phyloP scores from a whole-genome alignment of 2,888 invertebrate species.

The Rhingia rostrata region DNA sequence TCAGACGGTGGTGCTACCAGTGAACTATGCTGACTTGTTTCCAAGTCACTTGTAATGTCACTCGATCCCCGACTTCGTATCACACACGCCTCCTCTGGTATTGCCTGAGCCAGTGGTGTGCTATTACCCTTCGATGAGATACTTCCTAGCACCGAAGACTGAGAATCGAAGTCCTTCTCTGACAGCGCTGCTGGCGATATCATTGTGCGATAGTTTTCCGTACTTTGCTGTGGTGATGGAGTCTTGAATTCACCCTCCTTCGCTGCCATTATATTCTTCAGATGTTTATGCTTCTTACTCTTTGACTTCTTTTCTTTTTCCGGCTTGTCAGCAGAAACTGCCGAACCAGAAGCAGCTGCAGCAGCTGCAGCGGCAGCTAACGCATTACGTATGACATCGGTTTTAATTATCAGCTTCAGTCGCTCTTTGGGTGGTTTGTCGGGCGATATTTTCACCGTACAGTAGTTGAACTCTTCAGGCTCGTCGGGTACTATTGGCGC shows the following conservation, averaged over 20 bases:
- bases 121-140: slow-evolving; percentile 82
- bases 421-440: slow-evolving; percentile 84
- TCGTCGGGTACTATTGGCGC: slow-evolving; percentile 78
- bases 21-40: slow-evolving; percentile 83
- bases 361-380: slow-evolving; percentile 81
- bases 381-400: slow-evolving; percentile 82
- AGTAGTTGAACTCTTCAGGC: slow-evolving; percentile 81
- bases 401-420: slow-evolving; percentile 83
- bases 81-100: slow-evolving; percentile 82
- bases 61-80: slow-evolving; percentile 82
- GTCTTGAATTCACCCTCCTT: slow-evolving; percentile 80
- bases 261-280: slow-evolving; percentile 77
- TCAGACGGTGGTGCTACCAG: slow-evolving; percentile 82
- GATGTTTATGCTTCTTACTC: slow-evolving; percentile 81
- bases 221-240: slow-evolving; percentile 84
- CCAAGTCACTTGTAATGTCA: slow-evolving; percentile 82
- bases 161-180: slow-evolving; percentile 82
- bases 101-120: slow-evolving; percentile 80
- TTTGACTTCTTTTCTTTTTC: slow-evolving; percentile 78
- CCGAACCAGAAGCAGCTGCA: slow-evolving; percentile 77
- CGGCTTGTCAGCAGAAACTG: slow-evolving; percentile 71
- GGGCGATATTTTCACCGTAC: slow-evolving; percentile 82
- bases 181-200: slow-evolving; percentile 84
- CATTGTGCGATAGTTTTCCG: slow-evolving; percentile 81
- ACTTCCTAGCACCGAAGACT: slow-evolving; percentile 83